These are phyloP conservation scores for Nomada goodeniana DNA, from an alignment of 2,888 invertebrate genomes.

Conservation along the genomic window DNA sequence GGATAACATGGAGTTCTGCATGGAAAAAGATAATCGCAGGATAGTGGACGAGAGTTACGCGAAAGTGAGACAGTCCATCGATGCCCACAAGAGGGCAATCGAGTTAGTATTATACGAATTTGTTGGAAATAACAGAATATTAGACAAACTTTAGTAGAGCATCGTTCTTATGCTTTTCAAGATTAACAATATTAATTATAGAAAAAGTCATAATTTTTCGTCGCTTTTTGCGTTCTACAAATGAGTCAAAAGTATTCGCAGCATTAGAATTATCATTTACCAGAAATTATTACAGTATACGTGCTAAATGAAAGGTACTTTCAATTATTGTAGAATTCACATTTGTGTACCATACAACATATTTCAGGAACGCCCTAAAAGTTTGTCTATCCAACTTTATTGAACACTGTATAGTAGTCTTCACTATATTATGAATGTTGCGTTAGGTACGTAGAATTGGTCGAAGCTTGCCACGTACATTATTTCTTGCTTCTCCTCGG, in stretches of 20 bases:
- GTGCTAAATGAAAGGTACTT: too few species aligned
- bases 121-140: neutral
- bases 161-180: neutral
- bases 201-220: neutral
- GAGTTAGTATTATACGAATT: slow-evolving; percentile 5
- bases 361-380: too few species aligned
- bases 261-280: too few species aligned
- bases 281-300: too few species aligned
- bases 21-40: neutral
- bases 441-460: neutral
- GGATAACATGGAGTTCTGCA: neutral
- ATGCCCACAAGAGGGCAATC: slow-evolving; percentile 1
- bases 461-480: slow-evolving; percentile 5
- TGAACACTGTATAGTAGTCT: neutral
- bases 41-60: neutral
- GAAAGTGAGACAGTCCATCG: neutral
- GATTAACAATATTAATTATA: neutral
- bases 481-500: neutral
- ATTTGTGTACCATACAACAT: too few species aligned
- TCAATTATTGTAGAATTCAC: too few species aligned
- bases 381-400: too few species aligned
- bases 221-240: too few species aligned
- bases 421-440: neutral
- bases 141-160: neutral
- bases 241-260: too few species aligned